These are phyloP conservation scores for Anas platyrhynchos DNA, from an alignment of 2,113 vertebrate genomes.

Conservation along the genomic window DNA sequence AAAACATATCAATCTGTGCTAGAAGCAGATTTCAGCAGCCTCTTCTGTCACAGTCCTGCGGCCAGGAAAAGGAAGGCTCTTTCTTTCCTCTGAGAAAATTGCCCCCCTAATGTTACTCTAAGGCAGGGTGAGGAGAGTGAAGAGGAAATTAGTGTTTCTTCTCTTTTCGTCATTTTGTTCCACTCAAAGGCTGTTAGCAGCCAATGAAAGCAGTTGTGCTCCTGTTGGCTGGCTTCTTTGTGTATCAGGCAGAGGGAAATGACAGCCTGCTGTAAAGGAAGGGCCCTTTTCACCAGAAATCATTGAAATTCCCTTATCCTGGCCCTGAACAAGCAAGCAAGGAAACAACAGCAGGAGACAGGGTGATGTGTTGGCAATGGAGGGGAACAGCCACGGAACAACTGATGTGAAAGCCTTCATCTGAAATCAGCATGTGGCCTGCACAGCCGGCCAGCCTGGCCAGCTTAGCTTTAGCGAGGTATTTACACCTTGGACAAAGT, in stretches of 20 bases:
- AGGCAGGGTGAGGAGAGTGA: neutral
- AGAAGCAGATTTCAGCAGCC: slow-evolving; percentile 30
- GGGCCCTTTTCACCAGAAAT: slow-evolving; percentile 45
- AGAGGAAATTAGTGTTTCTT: slow-evolving; percentile 43
- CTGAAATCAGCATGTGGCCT: slow-evolving; percentile 36
- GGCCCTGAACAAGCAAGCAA: slow-evolving; percentile 11
- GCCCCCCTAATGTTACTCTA: neutral
- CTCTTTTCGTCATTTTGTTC: slow-evolving; percentile 12
- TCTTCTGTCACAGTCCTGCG: neutral
- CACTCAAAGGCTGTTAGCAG: slow-evolving; percentile 21
- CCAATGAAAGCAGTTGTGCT: slow-evolving; percentile 32
- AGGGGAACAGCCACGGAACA: neutral
- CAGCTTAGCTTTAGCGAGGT: neutral
- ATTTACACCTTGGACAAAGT: slow-evolving; percentile 44
- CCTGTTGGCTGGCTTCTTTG: slow-evolving; percentile 51
- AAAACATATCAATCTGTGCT: neutral
- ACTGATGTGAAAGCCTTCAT: slow-evolving; percentile 39
- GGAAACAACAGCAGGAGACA: slow-evolving; percentile 51
- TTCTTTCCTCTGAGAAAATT: slow-evolving; percentile 33
- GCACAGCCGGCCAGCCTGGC: neutral
- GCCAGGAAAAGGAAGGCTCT: neutral
- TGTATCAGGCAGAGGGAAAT: slow-evolving; percentile 30
- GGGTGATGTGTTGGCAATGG: neutral
- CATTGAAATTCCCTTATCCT: slow-evolving; percentile 53
- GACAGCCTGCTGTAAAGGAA: slow-evolving; percentile 50